A percentile compares a stretch with the other conserved stretches of the same genome.
phyloP scores from a whole-genome alignment of 2,113 vertebrate genomes.

The Monarcha castaneiventris region DNA sequence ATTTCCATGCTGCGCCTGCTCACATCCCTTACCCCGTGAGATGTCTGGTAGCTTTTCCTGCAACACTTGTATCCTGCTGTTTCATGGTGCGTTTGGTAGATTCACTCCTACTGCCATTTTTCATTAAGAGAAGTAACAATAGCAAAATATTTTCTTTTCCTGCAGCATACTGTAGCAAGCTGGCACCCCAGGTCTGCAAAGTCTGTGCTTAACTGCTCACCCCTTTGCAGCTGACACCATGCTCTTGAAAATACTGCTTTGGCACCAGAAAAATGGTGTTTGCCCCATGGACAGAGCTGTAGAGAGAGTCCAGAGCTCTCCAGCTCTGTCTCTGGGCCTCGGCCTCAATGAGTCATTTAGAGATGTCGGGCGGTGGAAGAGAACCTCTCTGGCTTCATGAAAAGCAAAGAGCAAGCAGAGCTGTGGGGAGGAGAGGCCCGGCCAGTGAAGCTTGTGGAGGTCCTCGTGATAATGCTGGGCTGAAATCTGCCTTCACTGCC shows the following conservation, averaged over 20 bases:
- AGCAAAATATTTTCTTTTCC: not conserved
- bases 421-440: not conserved
- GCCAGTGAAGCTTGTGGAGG: accelerated
- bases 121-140: not conserved
- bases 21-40: accelerated
- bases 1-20: not conserved
- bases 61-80: not conserved
- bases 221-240: not conserved
- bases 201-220: not conserved
- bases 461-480: not conserved
- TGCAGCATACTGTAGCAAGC: not conserved
- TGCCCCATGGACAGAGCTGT: not conserved
- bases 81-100: not conserved
- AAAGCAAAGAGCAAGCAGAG: not conserved
- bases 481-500: not conserved
- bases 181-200: not conserved
- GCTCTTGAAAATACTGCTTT: not conserved
- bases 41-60: not conserved
- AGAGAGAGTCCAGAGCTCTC: not conserved
- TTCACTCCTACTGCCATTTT: not conserved
- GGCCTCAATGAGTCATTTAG: not conserved
- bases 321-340: not conserved
- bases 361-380: not conserved
- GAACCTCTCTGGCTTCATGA: not conserved
- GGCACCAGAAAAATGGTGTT: not conserved